These are phyloP conservation scores for Ischnus inquisitorius DNA, from an alignment of 2,888 invertebrate species.

Conservation along the genomic window DNA sequence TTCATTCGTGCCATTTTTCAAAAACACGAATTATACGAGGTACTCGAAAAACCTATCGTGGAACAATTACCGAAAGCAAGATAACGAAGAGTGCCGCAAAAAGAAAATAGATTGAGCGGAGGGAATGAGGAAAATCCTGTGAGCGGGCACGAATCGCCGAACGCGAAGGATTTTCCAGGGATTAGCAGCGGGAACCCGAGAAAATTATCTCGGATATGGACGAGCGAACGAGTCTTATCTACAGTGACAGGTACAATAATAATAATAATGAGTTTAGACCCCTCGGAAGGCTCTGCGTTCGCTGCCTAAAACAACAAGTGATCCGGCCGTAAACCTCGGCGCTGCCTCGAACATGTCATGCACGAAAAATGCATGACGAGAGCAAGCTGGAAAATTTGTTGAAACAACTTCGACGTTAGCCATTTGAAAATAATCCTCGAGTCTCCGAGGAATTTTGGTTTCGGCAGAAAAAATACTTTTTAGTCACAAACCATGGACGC, in stretches of 20 bases:
- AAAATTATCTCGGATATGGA: conserved; percentile 66
- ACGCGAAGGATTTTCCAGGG: conserved; percentile 52
- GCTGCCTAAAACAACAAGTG: conserved; percentile 70
- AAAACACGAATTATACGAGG: not conserved
- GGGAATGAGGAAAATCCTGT: conserved; percentile 19
- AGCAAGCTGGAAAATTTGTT: conserved; percentile 38
- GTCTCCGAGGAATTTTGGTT: too few species aligned
- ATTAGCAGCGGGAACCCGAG: conserved; percentile 49
- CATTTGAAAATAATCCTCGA: conserved; percentile 23
- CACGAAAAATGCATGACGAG: conserved; percentile 38
- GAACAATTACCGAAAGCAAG: conserved; percentile 14
- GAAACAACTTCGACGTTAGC: conserved; percentile 26
- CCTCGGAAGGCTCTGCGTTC: conserved; percentile 19
- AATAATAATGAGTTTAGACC: conserved; percentile 66
- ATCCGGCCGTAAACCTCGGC: conserved; percentile 14
- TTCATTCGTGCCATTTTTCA: conserved; percentile 33
- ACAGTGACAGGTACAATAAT: conserved; percentile 71
- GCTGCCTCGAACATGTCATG: conserved; percentile 23
- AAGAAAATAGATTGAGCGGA: not conserved
- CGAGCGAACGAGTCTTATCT: conserved; percentile 63
- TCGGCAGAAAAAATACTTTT: too few species aligned
- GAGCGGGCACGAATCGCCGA: conserved; percentile 36
- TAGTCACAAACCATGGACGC: too few species aligned
- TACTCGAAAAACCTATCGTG: not conserved
- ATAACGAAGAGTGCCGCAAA: not conserved